Evolutionary conservation across 2,888 invertebrate genomes (phyloP).

Genomic region (Sphaerophoria rueppellii): DNA sequence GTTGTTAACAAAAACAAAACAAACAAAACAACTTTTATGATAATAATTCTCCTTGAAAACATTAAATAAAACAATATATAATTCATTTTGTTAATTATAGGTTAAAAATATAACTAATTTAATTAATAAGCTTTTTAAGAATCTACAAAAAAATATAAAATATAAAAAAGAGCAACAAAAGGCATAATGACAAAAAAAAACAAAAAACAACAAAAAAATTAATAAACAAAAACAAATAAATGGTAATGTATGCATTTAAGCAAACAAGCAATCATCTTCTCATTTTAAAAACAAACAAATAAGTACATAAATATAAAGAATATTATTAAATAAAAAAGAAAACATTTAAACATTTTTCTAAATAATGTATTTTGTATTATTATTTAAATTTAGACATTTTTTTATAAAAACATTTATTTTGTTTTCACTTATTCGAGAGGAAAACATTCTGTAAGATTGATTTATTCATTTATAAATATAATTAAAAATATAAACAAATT

Average conservation of each 20-base stretch:
- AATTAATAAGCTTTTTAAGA: constrained; percentile 68
- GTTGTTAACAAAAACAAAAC: constrained; percentile 53
- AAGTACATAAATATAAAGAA: constrained; percentile 23
- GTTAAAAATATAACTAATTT: constrained; percentile 70
- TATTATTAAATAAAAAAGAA: background rate
- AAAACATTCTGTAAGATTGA: constrained; percentile 52
- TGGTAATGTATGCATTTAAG: constrained; percentile 71
- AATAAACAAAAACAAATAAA: constrained; percentile 64
- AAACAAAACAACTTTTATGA: constrained; percentile 39
- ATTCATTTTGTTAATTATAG: constrained; percentile 71
- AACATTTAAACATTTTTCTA: constrained; percentile 35
- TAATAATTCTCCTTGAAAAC: constrained; percentile 72
- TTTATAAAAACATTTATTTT: constrained; percentile 31
- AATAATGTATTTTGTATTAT: constrained; percentile 31
- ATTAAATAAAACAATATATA: constrained; percentile 56
- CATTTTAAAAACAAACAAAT: constrained; percentile 24
- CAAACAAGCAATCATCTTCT: constrained; percentile 57
- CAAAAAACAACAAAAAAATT: constrained; percentile 15
- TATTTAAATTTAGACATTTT: constrained; percentile 47
- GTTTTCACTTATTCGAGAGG: constrained; percentile 38
- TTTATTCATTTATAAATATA: constrained; percentile 27
- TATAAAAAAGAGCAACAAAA: constrained; percentile 62
- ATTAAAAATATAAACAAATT: too few relatives aligned
- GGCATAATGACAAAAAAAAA: constrained; percentile 65
- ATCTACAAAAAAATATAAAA: constrained; percentile 42